phyloP scores from a whole-genome alignment of 2,888 invertebrate species.

The Ormyrus labotus region DNA sequence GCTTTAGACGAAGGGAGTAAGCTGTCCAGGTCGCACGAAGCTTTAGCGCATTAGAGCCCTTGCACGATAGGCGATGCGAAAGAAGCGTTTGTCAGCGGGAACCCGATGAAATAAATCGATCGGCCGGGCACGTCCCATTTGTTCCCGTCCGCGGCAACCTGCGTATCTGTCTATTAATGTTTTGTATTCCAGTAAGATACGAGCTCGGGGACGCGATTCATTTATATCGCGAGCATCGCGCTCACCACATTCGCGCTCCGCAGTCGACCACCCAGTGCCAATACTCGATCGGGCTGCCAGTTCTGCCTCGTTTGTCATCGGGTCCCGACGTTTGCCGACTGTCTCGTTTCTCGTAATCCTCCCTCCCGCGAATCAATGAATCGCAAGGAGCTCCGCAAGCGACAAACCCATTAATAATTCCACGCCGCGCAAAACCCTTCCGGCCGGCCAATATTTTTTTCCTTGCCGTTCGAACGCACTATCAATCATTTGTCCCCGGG shows the following conservation, averaged over 20 bases:
- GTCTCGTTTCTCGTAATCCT: conserved; percentile 3
- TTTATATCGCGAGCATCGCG: conserved; percentile 67
- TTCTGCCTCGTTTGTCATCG: conserved; percentile 52
- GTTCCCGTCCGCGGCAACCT: conserved; percentile 71
- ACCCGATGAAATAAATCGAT: conserved; percentile 70
- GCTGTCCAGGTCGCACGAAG: conserved; percentile 1
- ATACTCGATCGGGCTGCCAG: conserved; percentile 63
- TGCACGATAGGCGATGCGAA: conserved; percentile 49
- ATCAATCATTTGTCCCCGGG: conserved; percentile 22
- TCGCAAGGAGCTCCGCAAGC: conserved; percentile 29
- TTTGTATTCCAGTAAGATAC: conserved; percentile 72
- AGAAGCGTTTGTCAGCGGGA: conserved; percentile 58
- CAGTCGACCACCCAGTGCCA: conserved; percentile 66
- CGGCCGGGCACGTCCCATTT: conserved; percentile 67
- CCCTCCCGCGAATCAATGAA: conserved; percentile 34
- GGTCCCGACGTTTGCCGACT: conserved; percentile 30
- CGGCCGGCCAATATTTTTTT: conserved; percentile 30
- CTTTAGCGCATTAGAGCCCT: conserved; percentile 10
- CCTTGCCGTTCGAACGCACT: neutral
- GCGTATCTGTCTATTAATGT: conserved; percentile 72
- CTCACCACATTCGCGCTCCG: conserved; percentile 51
- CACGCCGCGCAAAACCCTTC: conserved; percentile 41
- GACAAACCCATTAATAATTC: conserved; percentile 54
- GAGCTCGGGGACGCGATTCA: conserved; percentile 72
- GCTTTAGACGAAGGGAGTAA: too few relatives aligned